These are phyloP conservation scores for Gerris buenoi DNA, from an alignment of 1,140 invertebrate genomes.

Conservation along the genomic window DNA sequence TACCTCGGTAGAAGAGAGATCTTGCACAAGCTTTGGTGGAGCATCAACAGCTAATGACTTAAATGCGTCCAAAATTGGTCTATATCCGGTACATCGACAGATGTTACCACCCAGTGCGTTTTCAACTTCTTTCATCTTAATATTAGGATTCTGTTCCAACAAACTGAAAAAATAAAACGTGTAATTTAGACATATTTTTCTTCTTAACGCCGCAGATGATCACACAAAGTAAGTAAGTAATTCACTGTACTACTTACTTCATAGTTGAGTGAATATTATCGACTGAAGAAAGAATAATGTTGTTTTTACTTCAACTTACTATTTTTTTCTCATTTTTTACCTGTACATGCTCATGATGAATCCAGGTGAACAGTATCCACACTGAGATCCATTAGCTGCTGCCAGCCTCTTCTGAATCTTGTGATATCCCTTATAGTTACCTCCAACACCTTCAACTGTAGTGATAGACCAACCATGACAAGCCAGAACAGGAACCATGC, in stretches of 20 bases:
- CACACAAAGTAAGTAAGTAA: too few relatives aligned
- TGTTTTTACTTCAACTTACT: too few relatives aligned
- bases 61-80: slow-evolving; percentile 68
- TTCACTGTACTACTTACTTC: too few relatives aligned
- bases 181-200: too few relatives aligned
- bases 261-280: too few relatives aligned
- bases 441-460: slow-evolving; percentile 35
- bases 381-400: slow-evolving; percentile 31
- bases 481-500: slow-evolving; percentile 33
- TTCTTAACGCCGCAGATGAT: too few relatives aligned
- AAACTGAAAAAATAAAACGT: too few relatives aligned
- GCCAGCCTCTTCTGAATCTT: slow-evolving; percentile 27
- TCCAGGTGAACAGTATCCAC: slow-evolving; percentile 35
- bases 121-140: slow-evolving; percentile 39
- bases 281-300: too few relatives aligned
- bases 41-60: slow-evolving; percentile 32
- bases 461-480: slow-evolving; percentile 34
- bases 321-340: too few relatives aligned
- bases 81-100: slow-evolving; percentile 75
- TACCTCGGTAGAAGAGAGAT: background rate
- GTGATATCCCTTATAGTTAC: slow-evolving; percentile 28
- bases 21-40: background rate
- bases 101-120: slow-evolving; percentile 66
- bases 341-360: slow-evolving; percentile 35
- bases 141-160: slow-evolving; percentile 6